These are phyloP conservation scores for Bos javanicus DNA, from an alignment of 2,113 vertebrate genomes.

Conservation along the genomic window DNA sequence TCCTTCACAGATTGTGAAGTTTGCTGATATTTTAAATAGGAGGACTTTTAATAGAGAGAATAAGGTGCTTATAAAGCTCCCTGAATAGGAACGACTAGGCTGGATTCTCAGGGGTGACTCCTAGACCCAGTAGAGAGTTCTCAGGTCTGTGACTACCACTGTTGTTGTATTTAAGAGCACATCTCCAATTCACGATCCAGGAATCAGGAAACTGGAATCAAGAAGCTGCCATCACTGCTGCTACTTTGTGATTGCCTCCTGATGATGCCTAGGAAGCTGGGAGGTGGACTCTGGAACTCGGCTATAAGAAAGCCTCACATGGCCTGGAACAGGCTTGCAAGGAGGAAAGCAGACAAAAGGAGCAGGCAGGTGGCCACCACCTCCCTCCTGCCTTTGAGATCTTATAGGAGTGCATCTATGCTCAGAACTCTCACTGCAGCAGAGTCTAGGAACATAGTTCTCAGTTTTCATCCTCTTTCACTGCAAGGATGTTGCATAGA, in stretches of 20 bases:
- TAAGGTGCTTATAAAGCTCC: not conserved
- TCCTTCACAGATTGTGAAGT: not conserved
- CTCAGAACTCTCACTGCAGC: not conserved
- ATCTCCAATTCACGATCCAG: not conserved
- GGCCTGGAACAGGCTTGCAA: not conserved
- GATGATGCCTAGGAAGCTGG: not conserved
- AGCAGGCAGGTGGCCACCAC: not conserved
- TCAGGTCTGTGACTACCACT: too few relatives aligned
- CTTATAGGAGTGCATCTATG: not conserved
- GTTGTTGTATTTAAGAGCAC: not conserved
- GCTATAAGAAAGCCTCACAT: not conserved
- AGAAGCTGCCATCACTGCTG: not conserved
- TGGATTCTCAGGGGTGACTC: not conserved
- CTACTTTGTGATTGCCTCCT: not conserved
- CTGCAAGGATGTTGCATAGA: not conserved
- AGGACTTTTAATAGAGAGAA: not conserved
- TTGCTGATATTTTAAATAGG: constrained; percentile 15
- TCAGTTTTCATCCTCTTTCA: not conserved
- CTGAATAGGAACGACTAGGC: not conserved
- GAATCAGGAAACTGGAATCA: not conserved
- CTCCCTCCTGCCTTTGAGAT: not conserved
- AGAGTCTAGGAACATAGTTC: not conserved
- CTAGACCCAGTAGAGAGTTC: not conserved
- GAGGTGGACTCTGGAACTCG: not conserved
- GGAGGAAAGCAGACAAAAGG: not conserved